Evolutionary conservation across 2,113 vertebrate genomes (phyloP).

Genomic region (Lepisosteus oculatus): DNA sequence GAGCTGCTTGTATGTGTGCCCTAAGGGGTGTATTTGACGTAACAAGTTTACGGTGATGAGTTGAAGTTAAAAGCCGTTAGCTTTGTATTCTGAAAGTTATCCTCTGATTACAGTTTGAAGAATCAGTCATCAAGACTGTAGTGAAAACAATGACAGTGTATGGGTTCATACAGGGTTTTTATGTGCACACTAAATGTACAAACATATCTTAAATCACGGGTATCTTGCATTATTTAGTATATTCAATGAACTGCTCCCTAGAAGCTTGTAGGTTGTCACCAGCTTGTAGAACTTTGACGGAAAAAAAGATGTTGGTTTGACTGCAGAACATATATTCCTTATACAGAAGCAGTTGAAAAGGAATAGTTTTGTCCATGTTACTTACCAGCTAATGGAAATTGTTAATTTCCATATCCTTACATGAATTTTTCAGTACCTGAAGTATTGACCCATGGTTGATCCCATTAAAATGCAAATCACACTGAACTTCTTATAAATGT

Average conservation of each 20-base stretch:
- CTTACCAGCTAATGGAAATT: conserved; percentile 70
- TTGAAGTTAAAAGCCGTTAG: no score
- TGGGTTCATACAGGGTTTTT: no score
- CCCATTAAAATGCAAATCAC: conserved; percentile 78
- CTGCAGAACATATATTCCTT: conserved; percentile 37
- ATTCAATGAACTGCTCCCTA: conserved; percentile 5
- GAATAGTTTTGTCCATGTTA: conserved; percentile 58
- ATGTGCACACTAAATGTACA: no score
- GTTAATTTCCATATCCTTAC: conserved; percentile 61
- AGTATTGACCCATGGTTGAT: conserved; percentile 67
- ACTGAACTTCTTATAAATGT: conserved; percentile 52
- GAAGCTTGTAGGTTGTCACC: conserved; percentile 6
- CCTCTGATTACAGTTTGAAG: no score
- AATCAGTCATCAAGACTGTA: no score
- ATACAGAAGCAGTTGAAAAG: conserved; percentile 53
- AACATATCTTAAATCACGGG: no score
- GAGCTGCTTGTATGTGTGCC: no score
- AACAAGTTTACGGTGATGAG: no score
- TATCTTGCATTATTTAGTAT: not conserved
- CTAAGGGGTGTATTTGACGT: no score
- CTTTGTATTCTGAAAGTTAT: no score
- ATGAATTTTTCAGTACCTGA: conserved; percentile 64
- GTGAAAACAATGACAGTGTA: no score
- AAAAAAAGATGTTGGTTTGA: conserved; percentile 21
- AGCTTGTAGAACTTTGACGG: conserved; percentile 10